Base-by-base conservation (phyloP, 2,888 invertebrate genomes). In the Heliconius erato region DNA sequence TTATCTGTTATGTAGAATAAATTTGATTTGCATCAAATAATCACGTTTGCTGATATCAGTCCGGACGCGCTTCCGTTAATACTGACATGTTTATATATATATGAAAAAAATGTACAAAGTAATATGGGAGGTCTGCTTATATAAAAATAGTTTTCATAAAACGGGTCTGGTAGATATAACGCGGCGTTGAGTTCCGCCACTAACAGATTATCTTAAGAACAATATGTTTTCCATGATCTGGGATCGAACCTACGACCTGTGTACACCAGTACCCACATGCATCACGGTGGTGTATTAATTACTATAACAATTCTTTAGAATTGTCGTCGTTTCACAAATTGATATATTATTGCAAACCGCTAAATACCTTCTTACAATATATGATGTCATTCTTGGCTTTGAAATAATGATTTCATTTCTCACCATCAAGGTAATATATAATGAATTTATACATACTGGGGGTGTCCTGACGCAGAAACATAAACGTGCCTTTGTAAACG, bases 341-440 rank as follows among this genome's bases (percentile, higher is more conserved):
- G 68, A 67, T 78, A 68, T 81, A 74, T 81, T 80, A 54, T 80
- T 81, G 79, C 81, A 81, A 79, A 81, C 74, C 81, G n/a, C 80
- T 68, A 26, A 26, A 49, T 28, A 59, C 23, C 44, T 44, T 14
- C 40, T 26, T 65, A 40, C 44, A 59, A 44, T 68, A 59, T 65
- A 68, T 84, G 84, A 84, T 84, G 84, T 84, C 84, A 84, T 74
- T 14, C n/a, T 68, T 80, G 65, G 77, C 79, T 83, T 82, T 68
- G 81, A 81, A 79, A 72, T 74, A 81, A 83, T 84, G 84, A 84
- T 83, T 83, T 83, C 83, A 84, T 81, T 80, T 54, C 78, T 79
- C 77, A 74, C 77, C n/a, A 35, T 28, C 40, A 11, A 49, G 63
- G 76, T 69, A 59, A 54, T 54, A 40, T 26, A 28, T 67, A 68